Percentiles rank a stretch among this genome's conserved stretches.
These are phyloP conservation scores for Kryptolebias ocellatus DNA, from an alignment of 2,797 vertebrate genomes.

Conservation along the genomic window DNA sequence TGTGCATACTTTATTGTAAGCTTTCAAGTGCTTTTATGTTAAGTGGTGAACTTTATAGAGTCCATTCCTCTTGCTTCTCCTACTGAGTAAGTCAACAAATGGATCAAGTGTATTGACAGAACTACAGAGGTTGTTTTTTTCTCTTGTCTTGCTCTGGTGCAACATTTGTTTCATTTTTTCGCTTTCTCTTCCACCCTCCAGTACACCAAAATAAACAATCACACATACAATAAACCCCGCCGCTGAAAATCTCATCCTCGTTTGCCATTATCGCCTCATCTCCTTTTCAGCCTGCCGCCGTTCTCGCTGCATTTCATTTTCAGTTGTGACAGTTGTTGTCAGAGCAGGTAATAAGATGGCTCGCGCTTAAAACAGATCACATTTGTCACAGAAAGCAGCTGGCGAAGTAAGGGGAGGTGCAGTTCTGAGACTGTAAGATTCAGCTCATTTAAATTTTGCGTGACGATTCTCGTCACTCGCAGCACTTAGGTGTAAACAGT, in stretches of 20 bases:
- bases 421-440: slow-evolving; percentile 29
- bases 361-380: slow-evolving; percentile 46
- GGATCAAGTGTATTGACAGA: not conserved
- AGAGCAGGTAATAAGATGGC: slow-evolving; percentile 47
- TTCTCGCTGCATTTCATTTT: slow-evolving; percentile 64
- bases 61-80: not conserved
- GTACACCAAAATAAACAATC: slow-evolving; percentile 26
- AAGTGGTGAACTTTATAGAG: slow-evolving; percentile 5
- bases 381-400: slow-evolving; percentile 49
- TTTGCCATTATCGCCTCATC: slow-evolving; percentile 62
- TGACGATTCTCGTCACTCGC: slow-evolving; percentile 34
- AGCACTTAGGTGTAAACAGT: slow-evolving; percentile 32
- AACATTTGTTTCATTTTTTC: slow-evolving; percentile 5
- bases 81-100: not conserved
- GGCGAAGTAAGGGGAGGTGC: slow-evolving; percentile 20
- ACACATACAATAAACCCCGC: slow-evolving; percentile 6
- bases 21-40: slow-evolving; percentile 5
- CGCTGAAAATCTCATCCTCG: slow-evolving; percentile 45
- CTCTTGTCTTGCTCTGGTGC: slow-evolving; percentile 3
- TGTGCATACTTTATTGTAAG: slow-evolving; percentile 29
- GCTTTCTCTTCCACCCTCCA: slow-evolving; percentile 20
- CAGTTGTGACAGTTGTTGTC: slow-evolving; percentile 42
- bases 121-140: not conserved
- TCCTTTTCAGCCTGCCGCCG: slow-evolving; percentile 35
- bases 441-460: slow-evolving; percentile 16